These are phyloP conservation scores for Phyllostomus discolor DNA, from an alignment of 2,113 vertebrate genomes.

Conservation along the genomic window DNA sequence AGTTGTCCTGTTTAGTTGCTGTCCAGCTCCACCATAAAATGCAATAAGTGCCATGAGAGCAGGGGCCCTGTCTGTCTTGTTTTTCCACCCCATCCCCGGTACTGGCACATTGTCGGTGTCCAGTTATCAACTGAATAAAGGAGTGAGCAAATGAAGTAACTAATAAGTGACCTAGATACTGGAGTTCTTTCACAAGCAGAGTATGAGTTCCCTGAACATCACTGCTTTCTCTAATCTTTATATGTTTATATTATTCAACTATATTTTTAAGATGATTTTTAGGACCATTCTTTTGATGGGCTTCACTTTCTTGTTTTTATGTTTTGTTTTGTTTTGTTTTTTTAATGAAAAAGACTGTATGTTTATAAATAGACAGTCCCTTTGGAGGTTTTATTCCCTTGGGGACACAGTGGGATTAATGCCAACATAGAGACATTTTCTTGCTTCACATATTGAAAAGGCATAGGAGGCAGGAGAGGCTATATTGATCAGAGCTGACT, in stretches of 20 bases:
- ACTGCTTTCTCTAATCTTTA: background rate
- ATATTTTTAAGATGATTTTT: background rate
- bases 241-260: background rate
- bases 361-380: background rate
- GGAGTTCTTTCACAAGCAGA: background rate
- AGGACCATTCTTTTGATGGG: background rate
- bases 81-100: too few species aligned
- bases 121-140: background rate
- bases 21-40: background rate
- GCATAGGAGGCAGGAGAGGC: background rate
- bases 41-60: background rate
- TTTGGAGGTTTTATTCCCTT: background rate
- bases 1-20: background rate
- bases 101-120: too few species aligned
- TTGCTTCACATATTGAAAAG: background rate
- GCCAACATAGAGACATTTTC: background rate
- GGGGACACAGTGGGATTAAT: background rate
- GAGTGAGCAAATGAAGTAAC: background rate
- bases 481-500: conserved; percentile 9
- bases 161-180: background rate
- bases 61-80: too few species aligned
- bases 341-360: background rate
- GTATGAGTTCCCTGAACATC: background rate
- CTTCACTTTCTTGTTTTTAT: background rate
- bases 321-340: background rate